A percentile compares a stretch with the other conserved stretches of the same genome.
Evolutionary conservation across 2,888 invertebrate genomes (phyloP).

Genomic region (Flexamia atlantica): DNA sequence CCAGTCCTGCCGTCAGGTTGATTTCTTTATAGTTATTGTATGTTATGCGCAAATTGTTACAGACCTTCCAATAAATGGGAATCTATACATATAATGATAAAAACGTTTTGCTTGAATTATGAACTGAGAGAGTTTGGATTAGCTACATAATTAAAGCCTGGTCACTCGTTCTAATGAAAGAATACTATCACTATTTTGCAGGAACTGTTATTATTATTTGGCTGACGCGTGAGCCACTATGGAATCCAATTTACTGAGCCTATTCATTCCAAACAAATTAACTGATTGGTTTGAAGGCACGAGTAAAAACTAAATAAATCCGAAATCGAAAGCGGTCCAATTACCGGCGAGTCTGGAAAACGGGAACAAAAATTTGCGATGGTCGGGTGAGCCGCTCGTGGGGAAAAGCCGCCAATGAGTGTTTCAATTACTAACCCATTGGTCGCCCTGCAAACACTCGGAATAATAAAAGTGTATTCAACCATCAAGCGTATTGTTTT

Average conservation of each 20-base stretch:
- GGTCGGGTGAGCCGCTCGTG: not conserved
- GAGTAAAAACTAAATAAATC: constrained; percentile 30
- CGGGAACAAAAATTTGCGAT: constrained; percentile 20
- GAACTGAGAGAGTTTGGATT: no score
- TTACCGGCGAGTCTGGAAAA: constrained; percentile 27
- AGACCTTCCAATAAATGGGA: no score
- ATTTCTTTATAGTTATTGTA: no score
- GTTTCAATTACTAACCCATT: not conserved
- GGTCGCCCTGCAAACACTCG: not conserved
- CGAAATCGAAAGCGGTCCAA: constrained; percentile 43
- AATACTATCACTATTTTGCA: constrained; percentile 18
- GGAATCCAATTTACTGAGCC: constrained; percentile 33
- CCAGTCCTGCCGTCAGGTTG: not conserved
- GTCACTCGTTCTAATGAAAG: not conserved
- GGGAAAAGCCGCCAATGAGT: not conserved
- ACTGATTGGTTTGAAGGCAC: constrained; percentile 8
- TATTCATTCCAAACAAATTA: constrained; percentile 35
- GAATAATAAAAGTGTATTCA: no score
- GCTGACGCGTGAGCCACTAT: not conserved
- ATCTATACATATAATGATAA: no score
- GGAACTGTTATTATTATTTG: constrained; percentile 19
- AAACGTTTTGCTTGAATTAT: no score
- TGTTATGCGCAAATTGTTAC: no score
- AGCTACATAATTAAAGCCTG: no score
- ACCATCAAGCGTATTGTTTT: not conserved